A percentile compares a stretch with the other conserved stretches of the same genome.
Conservation (phyloP, 2,888 invertebrate genomes). For the Limenitis camilla region DNA sequence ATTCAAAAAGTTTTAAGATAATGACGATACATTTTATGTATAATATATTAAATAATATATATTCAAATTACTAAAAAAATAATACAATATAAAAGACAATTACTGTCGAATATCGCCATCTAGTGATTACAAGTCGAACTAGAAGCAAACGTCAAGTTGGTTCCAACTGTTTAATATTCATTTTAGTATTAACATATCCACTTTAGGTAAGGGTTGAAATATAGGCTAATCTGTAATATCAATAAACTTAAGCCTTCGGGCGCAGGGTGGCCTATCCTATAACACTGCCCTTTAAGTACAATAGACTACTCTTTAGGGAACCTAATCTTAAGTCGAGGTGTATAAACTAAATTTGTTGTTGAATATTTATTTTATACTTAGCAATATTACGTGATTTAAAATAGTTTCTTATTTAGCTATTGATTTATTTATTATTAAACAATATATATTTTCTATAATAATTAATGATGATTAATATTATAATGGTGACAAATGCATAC, state of each 20-base stretch:
- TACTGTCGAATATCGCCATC: conserved; percentile 32
- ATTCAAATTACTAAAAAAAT: neutral
- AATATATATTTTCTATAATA: too few species aligned
- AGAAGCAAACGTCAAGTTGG: neutral
- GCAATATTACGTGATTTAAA: too few species aligned
- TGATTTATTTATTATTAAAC: too few species aligned
- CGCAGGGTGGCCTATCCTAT: conserved; percentile 47
- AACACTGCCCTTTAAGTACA: conserved; percentile 51
- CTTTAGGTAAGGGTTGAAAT: conserved; percentile 25
- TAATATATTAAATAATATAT: neutral
- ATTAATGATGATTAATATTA: too few species aligned
- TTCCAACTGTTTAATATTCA: conserved; percentile 2
- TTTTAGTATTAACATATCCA: conserved; percentile 6
- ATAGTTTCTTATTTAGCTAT: too few species aligned
- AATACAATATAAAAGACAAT: neutral
- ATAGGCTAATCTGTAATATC: conserved; percentile 53
- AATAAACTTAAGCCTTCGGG: conserved; percentile 44
- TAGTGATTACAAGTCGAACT: conserved; percentile 26
- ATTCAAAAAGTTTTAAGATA: neutral
- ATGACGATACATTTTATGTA: neutral
- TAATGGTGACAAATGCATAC: too few species aligned
- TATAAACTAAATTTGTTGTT: neutral
- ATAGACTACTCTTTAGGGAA: conserved; percentile 35
- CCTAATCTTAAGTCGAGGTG: neutral
- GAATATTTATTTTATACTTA: too few species aligned